These are phyloP conservation scores for Pandemis heparana DNA, from an alignment of 2,888 invertebrate genomes.

Conservation along the genomic window DNA sequence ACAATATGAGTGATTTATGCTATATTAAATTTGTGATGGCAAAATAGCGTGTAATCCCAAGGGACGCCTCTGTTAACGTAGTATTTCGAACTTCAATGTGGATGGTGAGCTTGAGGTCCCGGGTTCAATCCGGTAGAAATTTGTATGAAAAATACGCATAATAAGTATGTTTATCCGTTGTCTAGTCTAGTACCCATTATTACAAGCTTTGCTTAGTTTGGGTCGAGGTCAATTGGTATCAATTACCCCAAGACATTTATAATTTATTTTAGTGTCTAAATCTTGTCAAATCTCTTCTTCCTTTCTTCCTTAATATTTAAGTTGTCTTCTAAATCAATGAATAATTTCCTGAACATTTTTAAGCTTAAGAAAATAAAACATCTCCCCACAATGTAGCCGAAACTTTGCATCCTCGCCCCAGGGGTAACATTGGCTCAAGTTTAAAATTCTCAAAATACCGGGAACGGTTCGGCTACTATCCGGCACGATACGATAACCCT, in stretches of 20 bases:
- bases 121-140: no score
- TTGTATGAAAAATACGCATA: no score
- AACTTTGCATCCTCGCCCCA: conserved; percentile 1
- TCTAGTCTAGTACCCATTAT: no score
- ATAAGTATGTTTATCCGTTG: no score
- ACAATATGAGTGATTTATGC: conserved; percentile 19
- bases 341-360: conserved; percentile 1
- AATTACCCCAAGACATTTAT: no score
- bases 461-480: conserved; percentile 1
- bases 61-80: background rate
- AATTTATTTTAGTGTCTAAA: background rate
- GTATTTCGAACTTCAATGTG: background rate
- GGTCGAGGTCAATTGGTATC: no score
- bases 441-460: conserved; percentile 29
- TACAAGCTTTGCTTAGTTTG: no score
- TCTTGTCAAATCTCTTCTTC: background rate
- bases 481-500: conserved; percentile 9
- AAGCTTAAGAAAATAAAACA: background rate
- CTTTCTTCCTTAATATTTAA: background rate
- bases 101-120: no score
- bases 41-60: background rate
- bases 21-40: background rate
- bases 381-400: background rate
- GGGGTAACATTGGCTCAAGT: conserved; percentile 27
- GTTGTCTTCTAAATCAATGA: background rate